Conservation (phyloP, 2,113 vertebrate species). For the Sinocyclocheilus anshuiensis region DNA sequence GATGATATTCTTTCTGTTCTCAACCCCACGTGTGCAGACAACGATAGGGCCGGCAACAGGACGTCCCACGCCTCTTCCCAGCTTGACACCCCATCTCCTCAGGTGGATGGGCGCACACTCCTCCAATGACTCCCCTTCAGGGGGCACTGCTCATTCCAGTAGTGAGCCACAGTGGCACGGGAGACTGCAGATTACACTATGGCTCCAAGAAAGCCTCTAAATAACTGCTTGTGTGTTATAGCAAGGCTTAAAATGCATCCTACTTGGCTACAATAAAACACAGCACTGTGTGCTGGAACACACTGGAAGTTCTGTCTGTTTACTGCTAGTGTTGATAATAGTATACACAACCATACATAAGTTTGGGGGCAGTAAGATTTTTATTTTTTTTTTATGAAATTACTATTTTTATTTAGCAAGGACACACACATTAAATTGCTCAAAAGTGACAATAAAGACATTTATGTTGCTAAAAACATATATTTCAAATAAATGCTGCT, state of each 20-base stretch:
- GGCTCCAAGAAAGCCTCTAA: constrained; percentile 54
- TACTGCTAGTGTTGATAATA: background rate
- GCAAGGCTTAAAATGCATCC: background rate
- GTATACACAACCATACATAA: background rate
- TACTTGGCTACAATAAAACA: constrained; percentile 5
- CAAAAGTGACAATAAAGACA: background rate
- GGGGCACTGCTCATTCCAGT: constrained; percentile 59
- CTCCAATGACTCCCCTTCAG: constrained; percentile 57
- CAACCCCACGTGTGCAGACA: background rate
- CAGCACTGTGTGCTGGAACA: background rate
- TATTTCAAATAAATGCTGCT: background rate
- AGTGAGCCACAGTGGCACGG: constrained; percentile 27
- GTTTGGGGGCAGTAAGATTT: background rate
- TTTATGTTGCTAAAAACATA: background rate
- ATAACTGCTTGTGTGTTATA: constrained; percentile 30
- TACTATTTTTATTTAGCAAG: background rate
- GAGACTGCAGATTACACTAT: constrained; percentile 33
- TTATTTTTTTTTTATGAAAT: background rate
- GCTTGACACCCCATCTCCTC: constrained; percentile 44
- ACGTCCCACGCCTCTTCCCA: constrained; percentile 6
- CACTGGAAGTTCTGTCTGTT: background rate
- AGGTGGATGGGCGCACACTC: constrained; percentile 51
- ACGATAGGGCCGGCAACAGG: background rate
- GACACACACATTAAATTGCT: background rate
- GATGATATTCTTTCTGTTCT: constrained; percentile 18